A percentile compares a stretch with the other conserved stretches of the same genome.
These are phyloP conservation scores for Heliconius ethilla DNA, from an alignment of 2,888 invertebrate genomes.

Conservation along the genomic window DNA sequence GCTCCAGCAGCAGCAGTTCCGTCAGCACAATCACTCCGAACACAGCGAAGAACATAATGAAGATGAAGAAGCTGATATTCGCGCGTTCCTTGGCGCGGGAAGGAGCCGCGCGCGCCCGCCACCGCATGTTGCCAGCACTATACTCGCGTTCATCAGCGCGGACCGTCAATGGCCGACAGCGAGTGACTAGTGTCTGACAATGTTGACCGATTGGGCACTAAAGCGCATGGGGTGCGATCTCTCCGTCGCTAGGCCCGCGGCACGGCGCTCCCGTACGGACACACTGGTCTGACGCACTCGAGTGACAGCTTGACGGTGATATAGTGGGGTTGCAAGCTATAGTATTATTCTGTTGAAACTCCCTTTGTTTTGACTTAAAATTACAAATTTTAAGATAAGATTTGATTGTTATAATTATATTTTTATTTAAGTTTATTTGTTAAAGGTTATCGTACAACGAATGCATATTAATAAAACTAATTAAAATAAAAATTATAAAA, in stretches of 20 bases:
- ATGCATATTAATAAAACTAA: too few relatives aligned
- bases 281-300: slow-evolving; percentile 50
- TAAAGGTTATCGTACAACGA: too few relatives aligned
- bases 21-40: slow-evolving; percentile 94
- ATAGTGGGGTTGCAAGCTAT: slow-evolving; percentile 46
- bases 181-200: slow-evolving; percentile 54
- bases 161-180: slow-evolving; percentile 53
- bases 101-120: slow-evolving; percentile 75
- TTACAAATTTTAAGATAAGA: slow-evolving; percentile 2
- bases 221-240: slow-evolving; percentile 29
- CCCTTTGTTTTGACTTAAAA: slow-evolving; percentile 31
- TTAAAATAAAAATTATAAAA: neutral
- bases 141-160: slow-evolving; percentile 61
- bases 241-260: slow-evolving; percentile 58
- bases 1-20: slow-evolving; percentile 86
- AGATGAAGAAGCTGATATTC: slow-evolving; percentile 94
- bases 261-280: slow-evolving; percentile 56
- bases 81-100: slow-evolving; percentile 88
- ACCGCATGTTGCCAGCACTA: slow-evolving; percentile 69
- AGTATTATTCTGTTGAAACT: slow-evolving; percentile 15
- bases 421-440: too few relatives aligned
- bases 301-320: slow-evolving; percentile 47
- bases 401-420: too few relatives aligned
- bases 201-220: slow-evolving; percentile 39
- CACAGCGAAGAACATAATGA: slow-evolving; percentile 94